These are phyloP conservation scores for Chironomus riparius DNA, from an alignment of 2,888 invertebrate species.

Conservation along the genomic window DNA sequence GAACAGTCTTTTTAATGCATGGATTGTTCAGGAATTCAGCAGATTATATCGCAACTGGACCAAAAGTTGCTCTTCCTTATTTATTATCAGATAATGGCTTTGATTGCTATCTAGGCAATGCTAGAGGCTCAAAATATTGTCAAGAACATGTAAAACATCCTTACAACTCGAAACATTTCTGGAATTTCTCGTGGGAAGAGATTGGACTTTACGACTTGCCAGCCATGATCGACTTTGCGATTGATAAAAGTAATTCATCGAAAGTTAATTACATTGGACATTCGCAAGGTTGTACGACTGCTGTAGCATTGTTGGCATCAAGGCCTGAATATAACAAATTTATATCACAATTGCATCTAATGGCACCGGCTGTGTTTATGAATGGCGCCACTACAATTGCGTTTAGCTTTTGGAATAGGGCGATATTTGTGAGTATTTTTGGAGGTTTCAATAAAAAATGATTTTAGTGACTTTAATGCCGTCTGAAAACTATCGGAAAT, in stretches of 20 bases:
- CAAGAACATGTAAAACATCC: constrained; percentile 43
- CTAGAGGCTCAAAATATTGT: constrained; percentile 54
- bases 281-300: constrained; percentile 52
- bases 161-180: constrained; percentile 42
- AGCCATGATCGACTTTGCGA: constrained; percentile 53
- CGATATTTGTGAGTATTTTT: background rate
- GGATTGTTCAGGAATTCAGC: background rate
- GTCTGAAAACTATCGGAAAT: too few relatives aligned
- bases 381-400: constrained; percentile 2
- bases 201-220: constrained; percentile 60
- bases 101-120: constrained; percentile 56
- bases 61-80: constrained; percentile 34
- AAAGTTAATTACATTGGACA: constrained; percentile 56
- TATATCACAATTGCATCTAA: constrained; percentile 36
- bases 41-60: constrained; percentile 2
- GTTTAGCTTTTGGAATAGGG: background rate
- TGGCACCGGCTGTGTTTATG: constrained; percentile 38
- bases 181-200: constrained; percentile 60
- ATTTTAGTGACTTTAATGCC: too few relatives aligned
- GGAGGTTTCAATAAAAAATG: too few relatives aligned
- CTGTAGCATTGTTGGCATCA: constrained; percentile 42
- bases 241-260: constrained; percentile 43
- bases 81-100: constrained; percentile 45
- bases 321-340: constrained; percentile 40
- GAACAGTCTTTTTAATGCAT: constrained; percentile 13